Conservation (phyloP, 1,140 invertebrate species). For the Periplaneta americana region DNA sequence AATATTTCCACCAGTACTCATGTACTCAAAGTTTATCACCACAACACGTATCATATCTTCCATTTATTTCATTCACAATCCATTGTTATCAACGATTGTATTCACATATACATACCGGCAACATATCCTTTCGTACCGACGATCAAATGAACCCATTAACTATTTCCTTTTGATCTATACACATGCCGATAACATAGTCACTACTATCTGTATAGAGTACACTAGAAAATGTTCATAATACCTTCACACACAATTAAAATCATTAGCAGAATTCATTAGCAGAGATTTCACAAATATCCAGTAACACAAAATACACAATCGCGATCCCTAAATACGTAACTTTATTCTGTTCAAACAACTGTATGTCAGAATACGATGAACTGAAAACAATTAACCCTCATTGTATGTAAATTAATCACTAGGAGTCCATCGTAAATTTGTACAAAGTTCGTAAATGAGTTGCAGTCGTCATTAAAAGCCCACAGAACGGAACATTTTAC, state of each 20-base stretch:
- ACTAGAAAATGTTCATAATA: not conserved
- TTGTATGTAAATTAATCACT: not conserved
- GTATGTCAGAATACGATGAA: not conserved
- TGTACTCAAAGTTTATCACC: not conserved
- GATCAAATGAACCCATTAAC: not conserved
- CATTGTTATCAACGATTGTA: not conserved
- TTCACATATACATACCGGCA: not conserved
- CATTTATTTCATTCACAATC: too few relatives aligned
- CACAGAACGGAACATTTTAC: too few relatives aligned
- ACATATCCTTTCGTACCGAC: not conserved
- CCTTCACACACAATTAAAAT: not conserved
- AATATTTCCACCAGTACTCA: not conserved
- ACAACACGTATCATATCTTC: not conserved
- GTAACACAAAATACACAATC: not conserved
- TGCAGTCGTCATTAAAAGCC: too few relatives aligned
- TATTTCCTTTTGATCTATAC: not conserved
- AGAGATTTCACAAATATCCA: not conserved
- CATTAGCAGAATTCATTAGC: not conserved
- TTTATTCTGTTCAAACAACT: too few relatives aligned
- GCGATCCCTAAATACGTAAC: not conserved
- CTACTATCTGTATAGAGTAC: not conserved
- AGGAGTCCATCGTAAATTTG: too few relatives aligned
- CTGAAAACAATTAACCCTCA: not conserved
- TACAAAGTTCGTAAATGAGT: too few relatives aligned
- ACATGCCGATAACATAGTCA: not conserved